Percentiles rank a stretch among this genome's conserved stretches.
phyloP scores from a whole-genome alignment of 1,140 invertebrate genomes.

The Drosophila ogumai region DNA sequence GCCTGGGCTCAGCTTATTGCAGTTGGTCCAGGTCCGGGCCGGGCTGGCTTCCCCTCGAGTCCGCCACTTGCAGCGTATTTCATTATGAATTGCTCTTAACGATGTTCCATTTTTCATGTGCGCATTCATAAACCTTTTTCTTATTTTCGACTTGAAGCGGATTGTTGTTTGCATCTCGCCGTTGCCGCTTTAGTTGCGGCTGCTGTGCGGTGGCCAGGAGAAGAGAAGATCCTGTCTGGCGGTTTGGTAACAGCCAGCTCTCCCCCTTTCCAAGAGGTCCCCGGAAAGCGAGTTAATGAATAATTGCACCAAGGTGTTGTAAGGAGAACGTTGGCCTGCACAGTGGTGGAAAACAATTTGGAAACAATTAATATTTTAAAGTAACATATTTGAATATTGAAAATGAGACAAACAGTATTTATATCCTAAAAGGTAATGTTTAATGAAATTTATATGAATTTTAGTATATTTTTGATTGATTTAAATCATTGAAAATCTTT shows the following conservation, averaged over 20 bases:
- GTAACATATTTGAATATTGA: background rate
- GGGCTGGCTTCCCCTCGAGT: constrained; percentile 8
- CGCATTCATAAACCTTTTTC: constrained; percentile 82
- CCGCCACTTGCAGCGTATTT: constrained; percentile 64
- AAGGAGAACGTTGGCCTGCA: constrained; percentile 34
- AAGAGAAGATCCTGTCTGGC: constrained; percentile 36
- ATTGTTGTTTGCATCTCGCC: constrained; percentile 58
- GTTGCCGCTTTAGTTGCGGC: constrained; percentile 6
- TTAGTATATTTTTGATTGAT: too few relatives aligned
- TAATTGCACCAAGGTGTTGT: constrained; percentile 73
- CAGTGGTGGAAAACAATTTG: constrained; percentile 8
- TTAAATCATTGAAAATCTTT: too few relatives aligned
- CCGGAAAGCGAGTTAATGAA: constrained; percentile 60
- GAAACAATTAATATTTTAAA: background rate
- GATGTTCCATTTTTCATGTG: constrained; percentile 84
- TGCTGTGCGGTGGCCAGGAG: constrained; percentile 21
- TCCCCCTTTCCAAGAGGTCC: constrained; percentile 2
- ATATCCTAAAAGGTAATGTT: too few relatives aligned
- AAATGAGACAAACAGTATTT: too few relatives aligned
- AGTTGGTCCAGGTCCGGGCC: constrained; percentile 24
- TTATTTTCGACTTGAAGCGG: constrained; percentile 64
- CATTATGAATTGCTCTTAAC: constrained; percentile 85
- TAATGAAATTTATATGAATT: too few relatives aligned
- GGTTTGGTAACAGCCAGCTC: constrained; percentile 10
- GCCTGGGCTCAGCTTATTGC: constrained; percentile 62